These are phyloP conservation scores for Amorpha juglandis DNA, from an alignment of 2,888 invertebrate genomes.

Conservation along the genomic window DNA sequence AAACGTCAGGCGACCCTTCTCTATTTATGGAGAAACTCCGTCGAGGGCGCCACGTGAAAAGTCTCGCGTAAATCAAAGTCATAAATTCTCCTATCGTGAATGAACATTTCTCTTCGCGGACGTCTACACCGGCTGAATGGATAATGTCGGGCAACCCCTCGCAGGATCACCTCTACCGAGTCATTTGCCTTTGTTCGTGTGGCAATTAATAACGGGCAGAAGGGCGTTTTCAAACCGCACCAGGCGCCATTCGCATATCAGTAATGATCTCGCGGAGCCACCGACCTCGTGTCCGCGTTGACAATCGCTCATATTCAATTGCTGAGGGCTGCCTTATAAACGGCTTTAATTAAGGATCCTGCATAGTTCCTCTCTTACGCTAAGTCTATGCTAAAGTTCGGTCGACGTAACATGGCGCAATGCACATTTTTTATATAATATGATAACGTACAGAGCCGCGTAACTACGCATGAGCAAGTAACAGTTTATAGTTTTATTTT, in stretches of 20 bases:
- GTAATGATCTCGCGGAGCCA: slow-evolving; percentile 74
- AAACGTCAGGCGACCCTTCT: slow-evolving; percentile 75
- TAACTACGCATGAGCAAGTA: too few species aligned
- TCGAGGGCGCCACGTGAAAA: slow-evolving; percentile 74
- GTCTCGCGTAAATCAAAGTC: slow-evolving; percentile 81
- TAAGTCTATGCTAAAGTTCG: neutral
- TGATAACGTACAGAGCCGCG: too few species aligned
- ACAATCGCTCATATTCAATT: slow-evolving; percentile 74
- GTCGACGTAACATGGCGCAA: too few species aligned
- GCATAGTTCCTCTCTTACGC: neutral
- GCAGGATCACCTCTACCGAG: slow-evolving; percentile 81
- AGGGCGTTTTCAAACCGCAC: slow-evolving; percentile 77
- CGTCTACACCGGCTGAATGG: slow-evolving; percentile 81
- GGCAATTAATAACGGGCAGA: slow-evolving; percentile 82
- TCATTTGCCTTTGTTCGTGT: slow-evolving; percentile 83
- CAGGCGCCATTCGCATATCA: slow-evolving; percentile 76
- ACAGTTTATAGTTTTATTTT: too few species aligned
- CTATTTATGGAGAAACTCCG: slow-evolving; percentile 70
- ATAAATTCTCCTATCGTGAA: slow-evolving; percentile 83
- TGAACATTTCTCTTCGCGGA: slow-evolving; percentile 83
- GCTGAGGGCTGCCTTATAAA: slow-evolving; percentile 29
- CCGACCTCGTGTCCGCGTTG: slow-evolving; percentile 56
- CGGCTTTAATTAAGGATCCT: neutral
- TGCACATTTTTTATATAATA: too few species aligned
- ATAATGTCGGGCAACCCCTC: slow-evolving; percentile 78